Percentiles rank a stretch among this genome's conserved stretches.
Conservation (phyloP, 2,888 invertebrate species). For the Diaperis boleti region DNA sequence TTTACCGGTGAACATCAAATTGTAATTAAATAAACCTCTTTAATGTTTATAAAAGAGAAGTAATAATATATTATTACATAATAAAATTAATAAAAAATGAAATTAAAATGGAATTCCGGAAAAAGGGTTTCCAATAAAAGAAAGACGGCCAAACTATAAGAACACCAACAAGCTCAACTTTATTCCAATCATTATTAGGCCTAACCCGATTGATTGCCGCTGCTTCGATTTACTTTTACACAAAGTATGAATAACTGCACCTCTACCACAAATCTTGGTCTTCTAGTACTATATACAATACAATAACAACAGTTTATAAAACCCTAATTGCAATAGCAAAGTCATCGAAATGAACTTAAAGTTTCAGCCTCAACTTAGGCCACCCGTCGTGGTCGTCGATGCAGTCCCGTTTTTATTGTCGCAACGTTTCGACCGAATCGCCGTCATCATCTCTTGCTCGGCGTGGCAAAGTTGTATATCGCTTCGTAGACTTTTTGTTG, state of each 20-base stretch:
- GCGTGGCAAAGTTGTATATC: constrained; percentile 63
- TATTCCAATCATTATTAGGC: constrained; percentile 22
- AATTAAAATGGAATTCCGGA: too few relatives aligned
- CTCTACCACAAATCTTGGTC: constrained; percentile 27
- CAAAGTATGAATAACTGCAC: constrained; percentile 3
- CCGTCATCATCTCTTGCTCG: constrained; percentile 40
- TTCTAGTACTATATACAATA: constrained; percentile 5
- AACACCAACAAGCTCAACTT: constrained; percentile 12
- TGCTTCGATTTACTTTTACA: constrained; percentile 20
- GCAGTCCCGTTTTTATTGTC: constrained; percentile 33
- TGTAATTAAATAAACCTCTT: too few relatives aligned
- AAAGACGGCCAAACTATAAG: background rate
- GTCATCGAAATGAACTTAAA: constrained; percentile 1
- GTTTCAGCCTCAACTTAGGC: constrained; percentile 23
- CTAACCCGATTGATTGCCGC: constrained; percentile 29
- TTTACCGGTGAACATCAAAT: too few relatives aligned
- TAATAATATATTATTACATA: too few relatives aligned
- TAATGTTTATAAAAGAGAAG: too few relatives aligned
- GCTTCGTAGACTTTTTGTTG: constrained; percentile 69
- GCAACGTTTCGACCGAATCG: constrained; percentile 22
- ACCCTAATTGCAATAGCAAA: constrained; percentile 16
- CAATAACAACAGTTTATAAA: constrained; percentile 7
- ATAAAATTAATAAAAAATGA: too few relatives aligned
- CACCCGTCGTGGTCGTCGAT: constrained; percentile 9
- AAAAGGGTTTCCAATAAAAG: background rate